Evolutionary conservation across 2,113 vertebrate species (phyloP).

Genomic region (Myotis lucifugus): DNA sequence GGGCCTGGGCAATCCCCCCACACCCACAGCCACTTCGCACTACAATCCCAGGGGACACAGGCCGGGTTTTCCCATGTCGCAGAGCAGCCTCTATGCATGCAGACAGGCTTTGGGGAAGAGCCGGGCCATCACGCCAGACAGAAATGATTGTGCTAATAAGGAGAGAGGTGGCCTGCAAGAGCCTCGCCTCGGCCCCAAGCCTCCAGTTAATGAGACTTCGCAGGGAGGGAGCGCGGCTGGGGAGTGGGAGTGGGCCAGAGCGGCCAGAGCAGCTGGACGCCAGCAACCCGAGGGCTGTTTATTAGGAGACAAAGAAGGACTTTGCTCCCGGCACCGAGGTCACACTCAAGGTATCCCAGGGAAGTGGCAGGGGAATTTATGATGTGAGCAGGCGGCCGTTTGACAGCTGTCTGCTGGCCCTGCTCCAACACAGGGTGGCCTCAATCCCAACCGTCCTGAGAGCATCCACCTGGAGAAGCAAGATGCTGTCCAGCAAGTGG

Average conservation of each 20-base stretch:
- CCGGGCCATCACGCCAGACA: constrained; percentile 53
- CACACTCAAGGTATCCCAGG: constrained; percentile 78
- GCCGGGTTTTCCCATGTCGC: neutral
- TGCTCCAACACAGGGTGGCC: neutral
- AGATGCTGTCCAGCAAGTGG: neutral
- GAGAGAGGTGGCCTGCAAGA: constrained; percentile 54
- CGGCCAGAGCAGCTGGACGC: constrained; percentile 69
- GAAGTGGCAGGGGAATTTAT: constrained; percentile 75
- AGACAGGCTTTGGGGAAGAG: constrained; percentile 26
- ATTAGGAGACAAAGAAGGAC: constrained; percentile 79
- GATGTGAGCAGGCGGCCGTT: constrained; percentile 66
- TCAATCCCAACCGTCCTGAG: neutral
- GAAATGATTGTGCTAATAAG: constrained; percentile 81
- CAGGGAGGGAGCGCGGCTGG: constrained; percentile 58
- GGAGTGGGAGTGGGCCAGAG: neutral
- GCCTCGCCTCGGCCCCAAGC: constrained; percentile 63
- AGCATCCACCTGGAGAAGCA: neutral
- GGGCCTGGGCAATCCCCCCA: neutral
- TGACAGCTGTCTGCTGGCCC: constrained; percentile 46
- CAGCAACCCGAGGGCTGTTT: constrained; percentile 67
- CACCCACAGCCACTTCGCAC: neutral
- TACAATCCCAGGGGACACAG: neutral
- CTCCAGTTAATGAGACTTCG: constrained; percentile 79
- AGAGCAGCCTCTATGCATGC: constrained; percentile 3
- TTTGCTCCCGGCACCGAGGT: constrained; percentile 70